These are phyloP conservation scores for Dolomedes plantarius DNA, from an alignment of 2,888 invertebrate species.

Conservation along the genomic window DNA sequence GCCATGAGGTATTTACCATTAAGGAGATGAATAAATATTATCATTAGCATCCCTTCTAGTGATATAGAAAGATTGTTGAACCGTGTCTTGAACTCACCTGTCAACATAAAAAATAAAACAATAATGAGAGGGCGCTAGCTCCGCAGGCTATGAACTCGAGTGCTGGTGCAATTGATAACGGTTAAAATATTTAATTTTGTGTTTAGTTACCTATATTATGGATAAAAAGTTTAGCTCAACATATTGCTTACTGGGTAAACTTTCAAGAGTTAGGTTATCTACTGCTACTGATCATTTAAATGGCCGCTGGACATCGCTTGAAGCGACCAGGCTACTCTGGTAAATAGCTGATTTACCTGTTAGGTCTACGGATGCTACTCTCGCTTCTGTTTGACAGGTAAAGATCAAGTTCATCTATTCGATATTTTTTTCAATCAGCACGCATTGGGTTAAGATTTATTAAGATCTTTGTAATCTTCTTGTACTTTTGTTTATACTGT, in stretches of 20 bases:
- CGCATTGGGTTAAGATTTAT: neutral
- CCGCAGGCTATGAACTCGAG: slow-evolving; percentile 62
- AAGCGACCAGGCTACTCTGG: slow-evolving; percentile 17
- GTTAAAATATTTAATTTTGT: slow-evolving; percentile 36
- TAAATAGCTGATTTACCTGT: slow-evolving; percentile 60
- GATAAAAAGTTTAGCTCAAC: neutral
- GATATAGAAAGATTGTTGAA: slow-evolving; percentile 69
- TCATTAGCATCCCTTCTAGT: slow-evolving; percentile 58
- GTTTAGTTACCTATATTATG: slow-evolving; percentile 23
- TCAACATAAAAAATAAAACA: slow-evolving; percentile 60
- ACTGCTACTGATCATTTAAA: neutral
- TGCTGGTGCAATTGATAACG: slow-evolving; percentile 64
- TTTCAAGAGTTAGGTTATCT: neutral
- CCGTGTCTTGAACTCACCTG: slow-evolving; percentile 64
- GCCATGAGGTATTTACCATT: neutral
- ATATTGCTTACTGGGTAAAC: neutral
- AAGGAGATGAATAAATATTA: slow-evolving; percentile 30
- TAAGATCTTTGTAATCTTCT: neutral
- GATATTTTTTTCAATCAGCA: neutral
- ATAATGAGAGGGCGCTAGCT: slow-evolving; percentile 67
- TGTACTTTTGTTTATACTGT: neutral
- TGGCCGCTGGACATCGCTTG: neutral
- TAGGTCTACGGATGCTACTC: slow-evolving; percentile 45
- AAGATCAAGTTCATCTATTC: slow-evolving; percentile 3
- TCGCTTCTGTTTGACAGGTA: slow-evolving; percentile 53